Conservation (phyloP, 2,888 invertebrate species). For the Limenitis camilla region DNA sequence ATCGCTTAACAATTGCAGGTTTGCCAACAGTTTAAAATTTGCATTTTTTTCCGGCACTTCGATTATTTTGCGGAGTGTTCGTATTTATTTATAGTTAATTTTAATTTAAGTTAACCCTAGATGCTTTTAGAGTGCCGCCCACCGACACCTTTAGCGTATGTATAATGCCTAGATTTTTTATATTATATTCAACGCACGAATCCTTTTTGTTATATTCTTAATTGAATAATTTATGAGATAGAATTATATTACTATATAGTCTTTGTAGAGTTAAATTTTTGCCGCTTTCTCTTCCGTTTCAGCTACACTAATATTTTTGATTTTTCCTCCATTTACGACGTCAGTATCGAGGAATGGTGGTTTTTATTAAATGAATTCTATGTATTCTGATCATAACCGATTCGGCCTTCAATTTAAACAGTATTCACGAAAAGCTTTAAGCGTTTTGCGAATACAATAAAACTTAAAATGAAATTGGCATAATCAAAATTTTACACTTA, state of each 20-base stretch:
- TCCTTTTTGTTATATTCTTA: slow-evolving; percentile 29
- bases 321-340: slow-evolving; percentile 23
- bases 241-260: background rate
- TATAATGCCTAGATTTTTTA: slow-evolving; percentile 15
- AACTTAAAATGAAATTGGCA: slow-evolving; percentile 48
- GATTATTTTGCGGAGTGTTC: slow-evolving; percentile 42
- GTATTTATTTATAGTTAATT: slow-evolving; percentile 21
- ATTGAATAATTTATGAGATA: slow-evolving; percentile 10
- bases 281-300: slow-evolving; percentile 19
- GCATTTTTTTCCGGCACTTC: slow-evolving; percentile 69
- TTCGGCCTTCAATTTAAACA: slow-evolving; percentile 42
- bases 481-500: slow-evolving; percentile 24
- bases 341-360: slow-evolving; percentile 21
- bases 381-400: slow-evolving; percentile 51
- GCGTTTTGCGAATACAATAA: slow-evolving; percentile 26
- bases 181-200: slow-evolving; percentile 35
- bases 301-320: slow-evolving; percentile 15
- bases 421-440: slow-evolving; percentile 34
- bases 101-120: slow-evolving; percentile 40
- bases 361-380: slow-evolving; percentile 19
- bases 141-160: slow-evolving; percentile 6
- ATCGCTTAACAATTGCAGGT: slow-evolving; percentile 73
- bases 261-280: slow-evolving; percentile 9
- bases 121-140: slow-evolving; percentile 31
- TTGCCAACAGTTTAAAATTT: slow-evolving; percentile 73